Base-by-base conservation (phyloP, 2,113 vertebrate genomes). In the Mesitornis unicolor region DNA sequence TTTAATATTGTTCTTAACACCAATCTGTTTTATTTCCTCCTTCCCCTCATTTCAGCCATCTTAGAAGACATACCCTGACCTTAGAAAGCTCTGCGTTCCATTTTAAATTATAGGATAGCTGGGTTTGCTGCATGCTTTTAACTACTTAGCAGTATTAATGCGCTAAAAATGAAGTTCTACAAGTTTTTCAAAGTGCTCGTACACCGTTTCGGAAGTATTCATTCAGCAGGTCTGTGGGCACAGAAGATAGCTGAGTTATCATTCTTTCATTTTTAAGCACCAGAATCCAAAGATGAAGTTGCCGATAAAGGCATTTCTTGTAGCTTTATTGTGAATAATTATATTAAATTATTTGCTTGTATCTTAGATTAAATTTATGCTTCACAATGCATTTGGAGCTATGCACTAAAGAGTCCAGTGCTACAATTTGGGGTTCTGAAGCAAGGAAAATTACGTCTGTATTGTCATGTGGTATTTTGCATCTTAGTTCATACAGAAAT, bases 401-500 rank as follows among this genome's bases (percentile, higher is more conserved):
- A 35, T 40, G 42, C 17, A 5, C 7, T 45, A 15, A 47, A 50
- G 45, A 71, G 24, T 45, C 45, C 26, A 45, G 10, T 80, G 45
- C 31, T n/a, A 42, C 22, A 11, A 10, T n/a, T 38, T 45, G 20
- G 26, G 9, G 24, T 60, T 73, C 29, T 47, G 50, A 77, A 92
- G n/a, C 1, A 1, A 11, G 35, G 21, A 35, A 51, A 40, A 53
- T 35, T 26, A 56, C 1, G 1, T 35, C 28, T 16, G 11, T 60
- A 56, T 38, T 85, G 20, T 54, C 40, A n/a, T 35, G 28, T 36
- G 16, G 17, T 51, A 56, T 77, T 86, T 73, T 89, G 51, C 59
- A 22, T 70, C 47, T 71, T 76, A 18, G 19, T 67, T 73, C 6
- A 26, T 65, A 48, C 26, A n/a, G 64, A 60, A 78, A 59, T 2